Evolutionary conservation across 2,113 vertebrate genomes (phyloP).

Genomic region (Entomyzon cyanotis): DNA sequence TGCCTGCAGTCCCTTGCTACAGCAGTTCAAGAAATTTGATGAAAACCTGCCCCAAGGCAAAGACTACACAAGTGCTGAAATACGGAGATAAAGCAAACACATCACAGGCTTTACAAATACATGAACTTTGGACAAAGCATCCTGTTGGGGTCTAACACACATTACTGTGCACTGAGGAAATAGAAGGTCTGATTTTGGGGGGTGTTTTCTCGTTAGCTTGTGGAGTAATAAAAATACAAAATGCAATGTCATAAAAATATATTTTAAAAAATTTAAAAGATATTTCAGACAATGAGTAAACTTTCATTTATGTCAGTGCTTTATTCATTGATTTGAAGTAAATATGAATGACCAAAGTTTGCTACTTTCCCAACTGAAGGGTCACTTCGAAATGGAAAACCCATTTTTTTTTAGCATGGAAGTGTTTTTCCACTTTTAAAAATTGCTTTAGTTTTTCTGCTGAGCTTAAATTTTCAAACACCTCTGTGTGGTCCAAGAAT

Average conservation of each 20-base stretch:
- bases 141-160: background rate
- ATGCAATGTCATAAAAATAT: background rate
- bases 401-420: background rate
- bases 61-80: background rate
- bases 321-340: background rate
- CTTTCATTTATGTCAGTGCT: background rate
- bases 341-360: background rate
- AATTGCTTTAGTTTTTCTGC: background rate
- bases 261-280: background rate
- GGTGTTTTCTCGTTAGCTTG: background rate
- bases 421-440: background rate
- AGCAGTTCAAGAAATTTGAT: conserved; percentile 21
- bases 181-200: background rate
- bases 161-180: background rate
- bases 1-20: background rate
- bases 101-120: background rate
- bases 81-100: conserved; percentile 13
- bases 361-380: background rate
- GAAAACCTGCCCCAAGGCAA: conserved; percentile 28
- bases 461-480: background rate
- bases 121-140: background rate
- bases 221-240: background rate
- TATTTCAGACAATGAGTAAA: background rate
- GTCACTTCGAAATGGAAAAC: background rate
- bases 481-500: background rate